These are phyloP conservation scores for Limnothrissa miodon DNA, from an alignment of 2,113 vertebrate genomes.

Conservation along the genomic window DNA sequence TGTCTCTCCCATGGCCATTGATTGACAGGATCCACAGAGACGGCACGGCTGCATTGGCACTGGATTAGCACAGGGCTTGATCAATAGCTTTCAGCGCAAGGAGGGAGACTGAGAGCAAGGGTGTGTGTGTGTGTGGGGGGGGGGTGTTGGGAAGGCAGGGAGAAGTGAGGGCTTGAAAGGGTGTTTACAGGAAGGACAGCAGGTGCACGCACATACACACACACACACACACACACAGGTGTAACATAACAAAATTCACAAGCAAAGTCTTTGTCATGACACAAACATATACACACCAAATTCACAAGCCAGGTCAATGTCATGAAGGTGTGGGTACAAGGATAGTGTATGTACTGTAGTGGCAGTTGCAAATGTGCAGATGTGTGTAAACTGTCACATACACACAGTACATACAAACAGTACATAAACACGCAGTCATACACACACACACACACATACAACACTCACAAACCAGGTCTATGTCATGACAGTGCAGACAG, in stretches of 20 bases:
- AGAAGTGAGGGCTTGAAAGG: no score
- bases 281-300: neutral
- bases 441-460: neutral
- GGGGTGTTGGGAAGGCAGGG: no score
- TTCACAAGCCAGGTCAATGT: neutral
- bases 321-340: neutral
- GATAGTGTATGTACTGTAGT: no score
- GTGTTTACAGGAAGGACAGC: constrained; percentile 21
- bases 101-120: neutral
- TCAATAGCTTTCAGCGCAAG: constrained; percentile 24
- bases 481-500: neutral
- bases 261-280: neutral
- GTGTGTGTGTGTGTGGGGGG: no score
- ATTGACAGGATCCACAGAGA: constrained; percentile 31
- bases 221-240: neutral
- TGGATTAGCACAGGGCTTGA: constrained; percentile 23
- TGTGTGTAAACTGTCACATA: no score
- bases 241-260: neutral
- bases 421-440: neutral
- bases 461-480: neutral
- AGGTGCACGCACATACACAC: neutral
- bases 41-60: constrained; percentile 14
- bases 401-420: constrained; percentile 23
- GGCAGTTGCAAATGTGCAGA: no score
- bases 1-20: constrained; percentile 25